Base-by-base conservation (phyloP, 2,113 vertebrate species). In the Austrofundulus limnaeus region DNA sequence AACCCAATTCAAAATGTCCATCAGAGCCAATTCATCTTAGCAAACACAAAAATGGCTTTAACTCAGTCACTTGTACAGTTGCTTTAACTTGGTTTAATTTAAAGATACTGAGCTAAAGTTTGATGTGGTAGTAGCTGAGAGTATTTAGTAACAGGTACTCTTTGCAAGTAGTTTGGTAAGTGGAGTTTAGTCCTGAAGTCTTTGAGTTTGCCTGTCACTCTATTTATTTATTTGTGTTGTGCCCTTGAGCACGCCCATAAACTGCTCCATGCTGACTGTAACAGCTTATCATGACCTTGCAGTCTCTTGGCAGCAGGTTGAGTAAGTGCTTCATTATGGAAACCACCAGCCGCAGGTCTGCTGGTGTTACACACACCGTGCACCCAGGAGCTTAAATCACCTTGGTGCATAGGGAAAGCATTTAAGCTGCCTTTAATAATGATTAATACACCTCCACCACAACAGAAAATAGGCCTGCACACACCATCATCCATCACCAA, bases 341-440 rank as follows among this genome's bases (percentile, higher is more conserved):
- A 71, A 78, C 63, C 56, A 73, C 58, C 75, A 72, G 61, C 72
- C 63, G 78, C 61, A 58, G 77, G 66, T 82, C 73, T 49, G 60
- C 48, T 46, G 49, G 64, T 80, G 78, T 68, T 77, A 43, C 63
- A 42, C 70, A 74, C 61, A 65, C 72, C 61, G 81, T 80, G 79
- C 85, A 74, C 80, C 74, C 70, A 66, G 37, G 70, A 86, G 68
- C 66, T 67, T 84, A 85, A 85, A 90, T 85, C 81, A 84, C 72
- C 70, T 70, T 61, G 74, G 58, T 46, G 19, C 70, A 77, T 57
- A 75, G 75, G 80, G 63, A 81, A 85, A 78, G 68, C 77, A 77
- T 86, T 86, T 85, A 80, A 79, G 62, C 42, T 16, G 12, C 66
- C 80, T 77, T 88, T 86, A 87, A 90, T 85, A 83, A 82, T 88